Evolutionary conservation across 2,888 invertebrate species (phyloP), one percentile per base, ranked within the genome.

Genomic region (Arrhopalites spinosus): DNA sequence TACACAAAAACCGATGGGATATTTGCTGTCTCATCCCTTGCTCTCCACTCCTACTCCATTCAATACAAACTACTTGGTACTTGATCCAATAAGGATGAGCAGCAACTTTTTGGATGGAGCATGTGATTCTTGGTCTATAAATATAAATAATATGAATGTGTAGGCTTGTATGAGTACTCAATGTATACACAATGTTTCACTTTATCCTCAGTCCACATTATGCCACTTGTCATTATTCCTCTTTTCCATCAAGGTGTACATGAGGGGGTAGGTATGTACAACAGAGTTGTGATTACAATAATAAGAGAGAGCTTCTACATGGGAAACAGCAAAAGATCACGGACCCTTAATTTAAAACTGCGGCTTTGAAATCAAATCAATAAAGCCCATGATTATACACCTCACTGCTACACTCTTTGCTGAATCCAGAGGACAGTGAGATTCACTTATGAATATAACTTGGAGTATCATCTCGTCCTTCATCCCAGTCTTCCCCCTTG

Each of bases 321-420:
- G 64, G 30, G 27, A 20, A 67, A 25, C 25, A 36, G 27, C 53
- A 71, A 67, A 72, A 61, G 73, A 73, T 75, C 73, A 67, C 68
- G 64, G 75, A 70, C 74, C 73, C 76, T 76, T 78, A 78, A 78
- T 78, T 78, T 78, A 76, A 78, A n/a, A n/a, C 76, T 78, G 78
- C 78, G 78, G 78, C 78, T 78, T 69, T 75, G 78, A 78, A 78
- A 78, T 78, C 75, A 71, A 78, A 78, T 78, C 78, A 78, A 76
- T 78, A 78, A 78, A 78, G 76, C 69, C 69, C 66, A 73, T 78
- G 78, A 78, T 78, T 75, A 78, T 74, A 64, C 68, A 74, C 73
- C 61, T 74, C 56, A 25, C 67, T 64, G 66, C 53, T 53, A 36
- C 70, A n/a, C n/a, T n/a, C n/a, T n/a, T n/a, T 70, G 53, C 53